phyloP scores from a whole-genome alignment of 1,140 invertebrate genomes.

The Listronotus bonariensis region DNA sequence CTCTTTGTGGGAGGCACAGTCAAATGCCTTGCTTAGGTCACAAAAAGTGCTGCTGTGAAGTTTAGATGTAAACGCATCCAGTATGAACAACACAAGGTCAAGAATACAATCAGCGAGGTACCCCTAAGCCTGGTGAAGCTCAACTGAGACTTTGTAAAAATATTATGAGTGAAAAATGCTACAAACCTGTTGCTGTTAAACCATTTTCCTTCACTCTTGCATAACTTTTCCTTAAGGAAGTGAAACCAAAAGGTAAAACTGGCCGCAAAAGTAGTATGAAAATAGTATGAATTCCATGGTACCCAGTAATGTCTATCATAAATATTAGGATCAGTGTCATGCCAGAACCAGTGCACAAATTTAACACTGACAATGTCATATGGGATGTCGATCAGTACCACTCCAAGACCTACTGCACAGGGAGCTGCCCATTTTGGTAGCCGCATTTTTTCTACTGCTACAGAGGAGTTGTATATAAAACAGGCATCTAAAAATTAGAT shows the following conservation, averaged over 20 bases:
- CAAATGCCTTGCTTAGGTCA: too few species aligned
- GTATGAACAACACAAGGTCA: too few species aligned
- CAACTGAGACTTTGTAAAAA: too few species aligned
- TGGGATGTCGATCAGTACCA: constrained; percentile 76
- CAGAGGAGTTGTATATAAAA: constrained; percentile 75
- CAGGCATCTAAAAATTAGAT: constrained; percentile 65
- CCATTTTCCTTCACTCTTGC: constrained; percentile 61
- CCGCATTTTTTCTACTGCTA: constrained; percentile 67
- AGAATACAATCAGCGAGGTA: too few species aligned
- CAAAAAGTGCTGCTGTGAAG: too few species aligned
- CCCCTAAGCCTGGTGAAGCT: too few species aligned
- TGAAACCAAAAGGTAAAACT: constrained; percentile 74
- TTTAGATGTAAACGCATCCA: too few species aligned
- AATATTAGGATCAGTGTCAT: constrained; percentile 84
- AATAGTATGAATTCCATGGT: constrained; percentile 79
- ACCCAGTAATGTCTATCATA: constrained; percentile 79
- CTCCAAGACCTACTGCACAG: constrained; percentile 74
- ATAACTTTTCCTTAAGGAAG: constrained; percentile 60
- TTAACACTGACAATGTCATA: constrained; percentile 82
- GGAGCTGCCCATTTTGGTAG: constrained; percentile 71
- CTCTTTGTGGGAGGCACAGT: too few species aligned
- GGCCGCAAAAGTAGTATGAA: constrained; percentile 75
- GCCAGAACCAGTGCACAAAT: constrained; percentile 84
- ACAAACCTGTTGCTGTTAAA: constrained; percentile 52
- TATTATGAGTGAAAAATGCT: too few species aligned